A percentile compares a stretch with the other conserved stretches of the same genome.
Conservation (phyloP, 2,113 vertebrate genomes). For the Sinocyclocheilus grahami region DNA sequence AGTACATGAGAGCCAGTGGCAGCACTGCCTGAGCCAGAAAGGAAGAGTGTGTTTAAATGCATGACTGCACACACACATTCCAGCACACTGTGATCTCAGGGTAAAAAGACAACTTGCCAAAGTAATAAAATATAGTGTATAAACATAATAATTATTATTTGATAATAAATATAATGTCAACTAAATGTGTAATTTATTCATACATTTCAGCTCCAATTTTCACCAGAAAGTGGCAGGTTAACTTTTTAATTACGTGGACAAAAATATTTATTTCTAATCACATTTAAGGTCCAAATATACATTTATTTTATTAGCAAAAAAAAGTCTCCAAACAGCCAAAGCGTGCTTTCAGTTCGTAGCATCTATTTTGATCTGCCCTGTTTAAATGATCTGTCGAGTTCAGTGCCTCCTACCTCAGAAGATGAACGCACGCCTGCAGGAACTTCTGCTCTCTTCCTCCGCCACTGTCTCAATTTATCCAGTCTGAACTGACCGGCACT, state of each 20-base stretch:
- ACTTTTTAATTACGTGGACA: neutral
- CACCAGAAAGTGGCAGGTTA: neutral
- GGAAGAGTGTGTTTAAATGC: slow-evolving; percentile 38
- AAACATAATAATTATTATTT: neutral
- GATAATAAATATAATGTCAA: neutral
- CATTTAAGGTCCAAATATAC: neutral
- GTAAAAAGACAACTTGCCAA: neutral
- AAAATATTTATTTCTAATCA: neutral
- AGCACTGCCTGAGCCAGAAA: slow-evolving; percentile 25
- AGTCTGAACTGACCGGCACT: slow-evolving; percentile 67
- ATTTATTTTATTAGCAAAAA: neutral
- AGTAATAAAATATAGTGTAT: neutral
- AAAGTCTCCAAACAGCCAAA: neutral
- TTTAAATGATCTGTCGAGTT: neutral
- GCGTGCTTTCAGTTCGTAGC: neutral
- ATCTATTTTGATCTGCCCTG: neutral
- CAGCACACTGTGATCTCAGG: neutral
- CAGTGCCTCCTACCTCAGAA: slow-evolving; percentile 66
- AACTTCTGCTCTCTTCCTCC: slow-evolving; percentile 55
- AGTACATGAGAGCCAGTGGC: slow-evolving; percentile 7
- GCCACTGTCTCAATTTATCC: slow-evolving; percentile 54
- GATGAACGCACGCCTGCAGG: slow-evolving; percentile 65
- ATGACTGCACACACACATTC: slow-evolving; percentile 51
- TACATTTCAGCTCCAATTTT: neutral
- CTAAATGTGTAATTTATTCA: too few species aligned